These are phyloP conservation scores for Pteronura brasiliensis DNA, from an alignment of 2,113 vertebrate species.

Conservation along the genomic window DNA sequence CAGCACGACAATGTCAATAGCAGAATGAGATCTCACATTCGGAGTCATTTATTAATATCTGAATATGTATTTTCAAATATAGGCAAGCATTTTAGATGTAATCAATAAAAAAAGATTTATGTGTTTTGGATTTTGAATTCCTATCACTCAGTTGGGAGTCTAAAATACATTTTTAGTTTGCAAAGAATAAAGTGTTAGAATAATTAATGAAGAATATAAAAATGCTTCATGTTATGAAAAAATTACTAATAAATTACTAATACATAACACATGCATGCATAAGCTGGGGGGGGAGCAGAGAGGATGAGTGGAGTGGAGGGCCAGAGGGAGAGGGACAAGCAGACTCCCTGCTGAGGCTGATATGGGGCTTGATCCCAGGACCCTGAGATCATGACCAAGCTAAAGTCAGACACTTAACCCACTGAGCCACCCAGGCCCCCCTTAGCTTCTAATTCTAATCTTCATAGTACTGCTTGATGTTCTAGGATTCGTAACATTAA, in stretches of 20 bases:
- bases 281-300: background rate
- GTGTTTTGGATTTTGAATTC: slow-evolving; percentile 39
- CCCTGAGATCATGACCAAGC: background rate
- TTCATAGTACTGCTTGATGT: background rate
- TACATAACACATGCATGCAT: background rate
- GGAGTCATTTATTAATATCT: background rate
- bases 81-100: background rate
- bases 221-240: background rate
- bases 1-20: background rate
- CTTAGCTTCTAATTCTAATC: background rate
- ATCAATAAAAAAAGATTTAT: background rate
- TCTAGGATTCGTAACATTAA: background rate
- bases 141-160: background rate
- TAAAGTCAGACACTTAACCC: background rate
- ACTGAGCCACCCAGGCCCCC: background rate
- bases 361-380: background rate
- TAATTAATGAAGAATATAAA: background rate
- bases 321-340: background rate
- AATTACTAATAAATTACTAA: background rate
- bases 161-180: background rate
- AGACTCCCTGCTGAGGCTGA: background rate
- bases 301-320: background rate
- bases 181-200: slow-evolving; percentile 17
- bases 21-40: background rate
- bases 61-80: background rate